phyloP scores from a whole-genome alignment of 2,888 invertebrate species.

The Tachystola acroxantha region DNA sequence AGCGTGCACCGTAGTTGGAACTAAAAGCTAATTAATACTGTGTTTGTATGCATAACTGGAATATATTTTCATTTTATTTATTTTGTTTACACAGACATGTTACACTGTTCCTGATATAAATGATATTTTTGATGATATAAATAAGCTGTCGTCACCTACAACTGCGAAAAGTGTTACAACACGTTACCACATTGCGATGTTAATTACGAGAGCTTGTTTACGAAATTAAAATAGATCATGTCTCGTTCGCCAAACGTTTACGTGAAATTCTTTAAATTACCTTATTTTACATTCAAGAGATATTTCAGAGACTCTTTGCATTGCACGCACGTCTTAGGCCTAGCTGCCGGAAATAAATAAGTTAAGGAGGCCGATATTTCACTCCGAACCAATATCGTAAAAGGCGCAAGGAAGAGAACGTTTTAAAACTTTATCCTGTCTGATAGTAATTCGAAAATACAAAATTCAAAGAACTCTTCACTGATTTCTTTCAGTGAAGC shows the following conservation, averaged over 20 bases:
- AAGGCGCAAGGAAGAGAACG: conserved; percentile 40
- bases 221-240: conserved; percentile 30
- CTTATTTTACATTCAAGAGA: conserved; percentile 44
- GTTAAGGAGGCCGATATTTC: conserved; percentile 57
- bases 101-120: no score
- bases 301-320: conserved; percentile 40
- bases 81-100: no score
- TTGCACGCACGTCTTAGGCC: conserved; percentile 52
- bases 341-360: conserved; percentile 59
- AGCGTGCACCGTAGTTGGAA: no score
- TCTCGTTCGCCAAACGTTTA: conserved; percentile 19
- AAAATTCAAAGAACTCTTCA: neutral
- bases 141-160: no score
- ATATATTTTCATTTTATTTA: no score
- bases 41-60: no score
- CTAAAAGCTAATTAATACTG: no score
- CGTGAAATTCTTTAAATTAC: conserved; percentile 38
- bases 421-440: conserved; percentile 20
- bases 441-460: conserved; percentile 2
- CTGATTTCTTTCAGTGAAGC: no score
- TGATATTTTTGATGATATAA: no score
- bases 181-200: no score
- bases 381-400: conserved; percentile 63
- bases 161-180: no score
- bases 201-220: no score